Evolutionary conservation across 2,888 invertebrate species (phyloP).

Genomic region (Melanophora roralis): DNA sequence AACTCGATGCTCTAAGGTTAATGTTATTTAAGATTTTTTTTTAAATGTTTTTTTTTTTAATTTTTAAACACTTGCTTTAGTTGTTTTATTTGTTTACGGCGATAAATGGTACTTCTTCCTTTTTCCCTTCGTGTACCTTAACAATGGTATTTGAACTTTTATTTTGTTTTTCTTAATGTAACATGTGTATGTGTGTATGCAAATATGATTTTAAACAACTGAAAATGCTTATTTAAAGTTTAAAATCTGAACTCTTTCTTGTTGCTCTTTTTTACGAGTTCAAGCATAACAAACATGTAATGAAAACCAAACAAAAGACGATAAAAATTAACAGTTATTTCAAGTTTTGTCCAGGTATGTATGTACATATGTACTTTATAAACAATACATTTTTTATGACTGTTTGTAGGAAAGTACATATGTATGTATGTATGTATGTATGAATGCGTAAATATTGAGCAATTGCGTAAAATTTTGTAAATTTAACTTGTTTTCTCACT

Average conservation of each 20-base stretch:
- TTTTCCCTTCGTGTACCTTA: slow-evolving; percentile 1
- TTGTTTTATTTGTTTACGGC: slow-evolving; percentile 22
- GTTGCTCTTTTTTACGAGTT: slow-evolving; percentile 18
- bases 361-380: slow-evolving; percentile 2
- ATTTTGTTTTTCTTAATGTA: neutral
- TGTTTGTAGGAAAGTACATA: too few species aligned
- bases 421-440: too few species aligned
- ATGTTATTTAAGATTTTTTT: slow-evolving; percentile 17
- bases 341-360: too few species aligned
- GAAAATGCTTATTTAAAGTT: slow-evolving; percentile 21
- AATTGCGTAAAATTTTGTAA: slow-evolving; percentile 36
- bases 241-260: slow-evolving; percentile 20
- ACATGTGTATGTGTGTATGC: neutral
- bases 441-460: neutral
- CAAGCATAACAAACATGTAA: slow-evolving; percentile 28
- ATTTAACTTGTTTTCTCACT: slow-evolving; percentile 5
- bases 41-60: neutral
- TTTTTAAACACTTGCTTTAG: slow-evolving; percentile 15
- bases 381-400: slow-evolving; percentile 5
- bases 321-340: slow-evolving; percentile 34
- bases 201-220: too few species aligned
- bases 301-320: neutral
- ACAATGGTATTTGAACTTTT: neutral
- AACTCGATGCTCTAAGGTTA: slow-evolving; percentile 41
- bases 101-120: slow-evolving; percentile 17